These are phyloP conservation scores for Drosophila pandora DNA, from an alignment of 1,140 invertebrate species.

Conservation along the genomic window DNA sequence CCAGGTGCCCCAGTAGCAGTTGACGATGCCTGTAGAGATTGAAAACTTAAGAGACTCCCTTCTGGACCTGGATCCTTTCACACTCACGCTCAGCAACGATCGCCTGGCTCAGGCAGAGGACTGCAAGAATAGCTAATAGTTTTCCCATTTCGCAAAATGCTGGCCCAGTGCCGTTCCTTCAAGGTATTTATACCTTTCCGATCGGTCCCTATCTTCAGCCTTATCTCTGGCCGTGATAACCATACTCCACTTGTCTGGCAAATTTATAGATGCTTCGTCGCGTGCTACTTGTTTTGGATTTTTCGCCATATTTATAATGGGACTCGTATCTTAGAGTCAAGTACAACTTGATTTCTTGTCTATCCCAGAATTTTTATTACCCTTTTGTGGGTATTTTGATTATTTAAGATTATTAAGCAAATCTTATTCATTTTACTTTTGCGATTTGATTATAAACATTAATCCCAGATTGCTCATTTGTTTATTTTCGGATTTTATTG, in stretches of 20 bases:
- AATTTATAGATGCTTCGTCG: slow-evolving; percentile 41
- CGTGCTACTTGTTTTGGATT: slow-evolving; percentile 16
- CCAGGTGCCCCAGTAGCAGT: slow-evolving; percentile 91
- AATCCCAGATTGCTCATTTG: neutral
- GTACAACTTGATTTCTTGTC: slow-evolving; percentile 1
- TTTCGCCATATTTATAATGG: neutral
- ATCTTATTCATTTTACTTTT: neutral
- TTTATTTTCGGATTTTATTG: slow-evolving; percentile 1
- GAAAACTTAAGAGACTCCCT: neutral
- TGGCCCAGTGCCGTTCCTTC: neutral
- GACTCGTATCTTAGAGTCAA: neutral
- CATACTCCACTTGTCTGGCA: slow-evolving; percentile 24
- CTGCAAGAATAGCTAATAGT: slow-evolving; percentile 40
- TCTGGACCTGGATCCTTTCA: neutral
- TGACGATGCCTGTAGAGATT: slow-evolving; percentile 84
- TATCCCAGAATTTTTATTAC: neutral
- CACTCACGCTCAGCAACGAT: slow-evolving; percentile 60
- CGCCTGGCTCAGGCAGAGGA: slow-evolving; percentile 46
- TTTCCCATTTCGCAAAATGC: slow-evolving; percentile 58
- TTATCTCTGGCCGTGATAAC: slow-evolving; percentile 21
- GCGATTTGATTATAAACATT: neutral
- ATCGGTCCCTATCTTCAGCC: slow-evolving; percentile 11
- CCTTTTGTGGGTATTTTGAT: neutral
- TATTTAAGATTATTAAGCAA: neutral
- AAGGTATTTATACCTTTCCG: slow-evolving; percentile 43